These are phyloP conservation scores for Epinephelus lanceolatus DNA, from an alignment of 2,113 vertebrate species.

Conservation along the genomic window DNA sequence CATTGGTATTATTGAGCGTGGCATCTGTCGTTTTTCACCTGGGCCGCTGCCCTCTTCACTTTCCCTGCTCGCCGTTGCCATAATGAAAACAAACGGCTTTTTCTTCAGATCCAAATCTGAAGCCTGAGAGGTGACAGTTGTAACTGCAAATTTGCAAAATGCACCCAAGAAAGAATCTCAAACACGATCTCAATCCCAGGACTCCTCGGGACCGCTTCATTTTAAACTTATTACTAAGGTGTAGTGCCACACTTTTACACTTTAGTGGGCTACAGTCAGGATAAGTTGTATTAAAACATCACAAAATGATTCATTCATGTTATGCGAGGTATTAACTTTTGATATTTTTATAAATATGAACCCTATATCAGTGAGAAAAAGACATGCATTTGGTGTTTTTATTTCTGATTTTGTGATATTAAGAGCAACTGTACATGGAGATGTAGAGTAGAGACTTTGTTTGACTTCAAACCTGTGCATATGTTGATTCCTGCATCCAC, in stretches of 20 bases:
- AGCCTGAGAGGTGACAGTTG: constrained; percentile 31
- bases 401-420: background rate
- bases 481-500: constrained; percentile 7
- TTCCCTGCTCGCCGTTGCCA: constrained; percentile 58
- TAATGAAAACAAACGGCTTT: constrained; percentile 61
- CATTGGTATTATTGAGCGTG: constrained; percentile 91
- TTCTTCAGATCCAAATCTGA: constrained; percentile 45
- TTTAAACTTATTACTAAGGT: background rate
- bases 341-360: background rate
- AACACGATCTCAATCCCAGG: too few species aligned
- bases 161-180: background rate
- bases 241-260: background rate
- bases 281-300: background rate
- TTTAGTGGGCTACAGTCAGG: background rate
- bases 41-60: constrained; percentile 71
- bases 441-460: background rate
- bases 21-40: constrained; percentile 82
- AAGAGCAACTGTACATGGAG: too few species aligned
- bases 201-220: background rate
- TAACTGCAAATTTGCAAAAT: constrained; percentile 13
- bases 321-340: background rate
- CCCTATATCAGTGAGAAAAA: background rate
- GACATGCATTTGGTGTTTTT: background rate
- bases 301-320: constrained; percentile 27
- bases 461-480: background rate